These are phyloP conservation scores for Zosterops japonicus DNA, from an alignment of 2,113 vertebrate genomes.

Conservation along the genomic window DNA sequence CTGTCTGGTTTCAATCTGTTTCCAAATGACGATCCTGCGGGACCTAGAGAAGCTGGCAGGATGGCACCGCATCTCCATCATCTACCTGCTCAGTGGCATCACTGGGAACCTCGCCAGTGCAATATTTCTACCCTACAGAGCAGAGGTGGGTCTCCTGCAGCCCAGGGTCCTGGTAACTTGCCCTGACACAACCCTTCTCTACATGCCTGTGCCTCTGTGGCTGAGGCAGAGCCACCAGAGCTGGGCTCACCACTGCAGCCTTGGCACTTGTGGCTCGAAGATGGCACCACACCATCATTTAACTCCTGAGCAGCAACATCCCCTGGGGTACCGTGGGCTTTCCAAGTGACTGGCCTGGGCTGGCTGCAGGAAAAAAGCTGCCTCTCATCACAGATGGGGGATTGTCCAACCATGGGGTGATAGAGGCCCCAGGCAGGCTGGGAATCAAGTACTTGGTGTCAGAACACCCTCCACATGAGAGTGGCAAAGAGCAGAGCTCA, in stretches of 20 bases:
- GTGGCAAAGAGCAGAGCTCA: background rate
- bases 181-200: background rate
- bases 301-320: background rate
- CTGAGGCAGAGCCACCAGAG: background rate
- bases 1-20: conserved; percentile 94
- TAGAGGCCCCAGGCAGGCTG: background rate
- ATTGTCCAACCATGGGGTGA: rapidly evolving
- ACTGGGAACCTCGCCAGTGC: conserved; percentile 96
- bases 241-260: background rate
- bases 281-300: background rate
- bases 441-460: background rate
- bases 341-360: background rate
- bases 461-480: background rate
- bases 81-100: conserved; percentile 96
- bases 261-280: background rate
- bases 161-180: background rate
- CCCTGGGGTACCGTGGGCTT: background rate
- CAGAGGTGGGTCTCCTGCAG: conserved; percentile 83
- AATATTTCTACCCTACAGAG: conserved; percentile 96
- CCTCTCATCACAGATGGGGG: background rate
- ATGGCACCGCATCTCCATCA: conserved; percentile 98
- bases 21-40: conserved; percentile 98
- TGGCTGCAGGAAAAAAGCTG: background rate
- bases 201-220: background rate
- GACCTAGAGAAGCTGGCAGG: conserved; percentile 98